Base-by-base conservation (phyloP, 2,797 vertebrate species). In the Ceryle rudis region DNA sequence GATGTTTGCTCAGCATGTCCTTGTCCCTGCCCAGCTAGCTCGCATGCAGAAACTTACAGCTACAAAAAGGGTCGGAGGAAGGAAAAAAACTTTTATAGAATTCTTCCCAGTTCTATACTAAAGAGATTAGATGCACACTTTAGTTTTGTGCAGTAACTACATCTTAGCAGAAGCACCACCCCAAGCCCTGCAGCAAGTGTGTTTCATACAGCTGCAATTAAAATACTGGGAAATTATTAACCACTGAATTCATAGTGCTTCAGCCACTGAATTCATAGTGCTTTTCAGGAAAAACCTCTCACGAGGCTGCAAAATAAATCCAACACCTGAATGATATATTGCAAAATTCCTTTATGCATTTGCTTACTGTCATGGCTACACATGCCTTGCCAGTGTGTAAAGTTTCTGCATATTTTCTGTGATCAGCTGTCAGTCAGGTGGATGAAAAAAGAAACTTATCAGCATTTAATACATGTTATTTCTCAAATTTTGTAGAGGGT, bases 281-380 rank as follows among this genome's bases (percentile, higher is more conserved):
- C 65, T 93, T 52, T n/a, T n/a, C 79, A 58, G 44, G 70, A 29
- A 83, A 90, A 95, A 93, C 19, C 25, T 93, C 62, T 84, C 72
- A 70, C 1, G 0, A 77, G 42, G 39, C 49, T 80, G 29, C 37
- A 81, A 93, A 81, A 90, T 46, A 81, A 66, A 75, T 66, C 69
- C 13, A 85, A 33, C 8, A 42, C 4, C 8, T 62, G 29, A 83
- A 37, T 18, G 13, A 86, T 26, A 37, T 4, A 62, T 26, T 42
- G 17, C 47, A 90, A 46, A 94, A 81, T 29, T 74, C 47, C 6
- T 84, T 70, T 81, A 85, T 42, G 39, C 31, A 71, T 49, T 62
- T 73, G 81, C 41, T 54, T 69, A 44, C 6, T 18, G 39, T 58
- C 70, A 35, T 7, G 17, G 28, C 37, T 83, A 75, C 6, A 13